A percentile compares a stretch with the other conserved stretches of the same genome.
Evolutionary conservation across 2,113 vertebrate species (phyloP).

Genomic region (Setophaga kirtlandii): DNA sequence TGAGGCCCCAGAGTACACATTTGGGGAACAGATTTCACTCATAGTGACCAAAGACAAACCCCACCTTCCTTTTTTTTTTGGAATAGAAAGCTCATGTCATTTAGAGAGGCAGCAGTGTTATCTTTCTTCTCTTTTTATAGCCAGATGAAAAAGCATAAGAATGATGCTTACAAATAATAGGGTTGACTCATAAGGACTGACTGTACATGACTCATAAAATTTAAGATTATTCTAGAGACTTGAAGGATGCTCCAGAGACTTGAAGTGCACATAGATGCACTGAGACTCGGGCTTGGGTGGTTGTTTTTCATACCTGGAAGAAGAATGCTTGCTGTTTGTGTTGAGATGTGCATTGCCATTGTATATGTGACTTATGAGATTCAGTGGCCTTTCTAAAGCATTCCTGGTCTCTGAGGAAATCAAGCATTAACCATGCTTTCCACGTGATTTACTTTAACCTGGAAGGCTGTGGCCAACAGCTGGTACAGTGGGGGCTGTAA

Average conservation of each 20-base stretch:
- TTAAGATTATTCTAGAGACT: not conserved
- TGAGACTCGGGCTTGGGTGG: not conserved
- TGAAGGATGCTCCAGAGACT: not conserved
- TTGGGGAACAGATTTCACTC: not conserved
- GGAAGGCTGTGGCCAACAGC: not conserved
- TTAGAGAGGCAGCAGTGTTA: not conserved
- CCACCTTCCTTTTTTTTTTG: not conserved
- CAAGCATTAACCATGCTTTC: not conserved
- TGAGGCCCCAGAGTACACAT: not conserved
- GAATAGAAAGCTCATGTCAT: not conserved
- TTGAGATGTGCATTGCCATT: not conserved
- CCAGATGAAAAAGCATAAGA: not conserved
- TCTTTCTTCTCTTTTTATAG: slow-evolving; percentile 22
- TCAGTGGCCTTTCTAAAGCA: not conserved
- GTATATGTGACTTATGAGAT: not conserved
- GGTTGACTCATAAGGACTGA: slow-evolving; percentile 26
- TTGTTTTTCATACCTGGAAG: not conserved
- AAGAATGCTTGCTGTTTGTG: not conserved
- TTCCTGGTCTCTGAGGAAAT: not conserved
- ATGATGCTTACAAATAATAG: slow-evolving; percentile 12
- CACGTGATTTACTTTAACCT: not conserved
- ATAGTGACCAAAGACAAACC: not conserved
- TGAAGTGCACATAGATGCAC: not conserved
- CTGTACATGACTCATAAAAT: slow-evolving; percentile 1
- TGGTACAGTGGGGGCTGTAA: not conserved